Conservation (phyloP, 1,140 invertebrate species). For the Ceratina australensis region DNA sequence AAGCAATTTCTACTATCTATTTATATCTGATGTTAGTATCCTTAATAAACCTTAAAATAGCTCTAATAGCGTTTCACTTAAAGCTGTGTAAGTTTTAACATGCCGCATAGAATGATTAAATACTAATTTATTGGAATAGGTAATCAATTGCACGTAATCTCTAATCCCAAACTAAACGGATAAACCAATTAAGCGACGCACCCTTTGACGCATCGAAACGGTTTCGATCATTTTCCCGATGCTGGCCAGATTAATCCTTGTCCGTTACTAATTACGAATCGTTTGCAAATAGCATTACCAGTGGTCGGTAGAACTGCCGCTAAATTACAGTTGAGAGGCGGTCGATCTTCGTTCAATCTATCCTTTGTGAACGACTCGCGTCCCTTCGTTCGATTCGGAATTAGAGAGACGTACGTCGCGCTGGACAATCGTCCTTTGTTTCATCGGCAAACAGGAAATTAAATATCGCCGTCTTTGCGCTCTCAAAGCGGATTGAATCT, state of each 20-base stretch:
- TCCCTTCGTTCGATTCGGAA: constrained; percentile 4
- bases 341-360: constrained; percentile 2
- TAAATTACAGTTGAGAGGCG: constrained; percentile 10
- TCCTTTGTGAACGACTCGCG: neutral
- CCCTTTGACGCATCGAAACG: neutral
- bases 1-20: neutral
- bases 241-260: constrained; percentile 7
- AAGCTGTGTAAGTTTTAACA: neutral
- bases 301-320: constrained; percentile 35
- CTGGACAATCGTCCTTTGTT: constrained; percentile 18
- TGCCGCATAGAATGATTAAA: neutral
- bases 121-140: neutral
- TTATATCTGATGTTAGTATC: neutral
- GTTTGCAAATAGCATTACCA: constrained; percentile 39
- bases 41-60: neutral
- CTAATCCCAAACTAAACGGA: neutral
- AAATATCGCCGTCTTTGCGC: neutral
- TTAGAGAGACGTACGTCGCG: neutral
- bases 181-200: neutral
- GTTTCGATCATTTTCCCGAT: no score
- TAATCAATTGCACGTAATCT: neutral
- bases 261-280: constrained; percentile 18
- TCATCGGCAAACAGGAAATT: neutral
- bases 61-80: neutral
- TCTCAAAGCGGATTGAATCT: neutral